These are phyloP conservation scores for Oryzias javanicus DNA, from an alignment of 2,113 vertebrate species.

Conservation along the genomic window DNA sequence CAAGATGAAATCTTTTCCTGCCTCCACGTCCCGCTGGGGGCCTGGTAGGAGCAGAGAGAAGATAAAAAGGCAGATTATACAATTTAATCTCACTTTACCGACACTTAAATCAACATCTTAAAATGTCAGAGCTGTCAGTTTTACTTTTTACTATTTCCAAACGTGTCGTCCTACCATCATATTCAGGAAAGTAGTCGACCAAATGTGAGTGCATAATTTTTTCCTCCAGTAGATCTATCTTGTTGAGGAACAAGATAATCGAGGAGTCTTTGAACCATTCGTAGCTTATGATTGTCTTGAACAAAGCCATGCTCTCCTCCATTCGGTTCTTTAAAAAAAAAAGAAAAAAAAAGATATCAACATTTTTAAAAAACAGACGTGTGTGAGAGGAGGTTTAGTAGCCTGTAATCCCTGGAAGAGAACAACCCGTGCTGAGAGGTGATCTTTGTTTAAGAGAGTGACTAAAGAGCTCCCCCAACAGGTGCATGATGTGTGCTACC, in stretches of 20 bases:
- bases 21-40: conserved; percentile 79
- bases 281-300: conserved; percentile 87
- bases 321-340: conserved; percentile 81
- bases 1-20: conserved; percentile 84
- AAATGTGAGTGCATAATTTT: conserved; percentile 89
- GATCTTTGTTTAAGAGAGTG: conserved; percentile 31
- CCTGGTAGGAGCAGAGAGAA: conserved; percentile 62
- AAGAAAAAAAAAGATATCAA: neutral
- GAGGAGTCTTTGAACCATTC: conserved; percentile 87
- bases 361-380: conserved; percentile 24
- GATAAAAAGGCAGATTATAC: neutral
- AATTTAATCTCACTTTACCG: neutral
- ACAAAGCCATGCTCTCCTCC: conserved; percentile 90
- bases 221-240: conserved; percentile 88
- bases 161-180: conserved; percentile 74
- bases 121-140: neutral
- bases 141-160: neutral
- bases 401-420: conserved; percentile 31
- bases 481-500: conserved; percentile 30
- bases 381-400: conserved; percentile 34
- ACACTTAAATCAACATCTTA: neutral
- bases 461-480: conserved; percentile 75
- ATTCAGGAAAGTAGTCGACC: conserved; percentile 89
- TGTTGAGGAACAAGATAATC: conserved; percentile 89
- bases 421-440: conserved; percentile 15